A percentile compares a stretch with the other conserved stretches of the same genome.
phyloP scores from a whole-genome alignment of 1,140 invertebrate genomes.

The Drosophila mojavensis region DNA sequence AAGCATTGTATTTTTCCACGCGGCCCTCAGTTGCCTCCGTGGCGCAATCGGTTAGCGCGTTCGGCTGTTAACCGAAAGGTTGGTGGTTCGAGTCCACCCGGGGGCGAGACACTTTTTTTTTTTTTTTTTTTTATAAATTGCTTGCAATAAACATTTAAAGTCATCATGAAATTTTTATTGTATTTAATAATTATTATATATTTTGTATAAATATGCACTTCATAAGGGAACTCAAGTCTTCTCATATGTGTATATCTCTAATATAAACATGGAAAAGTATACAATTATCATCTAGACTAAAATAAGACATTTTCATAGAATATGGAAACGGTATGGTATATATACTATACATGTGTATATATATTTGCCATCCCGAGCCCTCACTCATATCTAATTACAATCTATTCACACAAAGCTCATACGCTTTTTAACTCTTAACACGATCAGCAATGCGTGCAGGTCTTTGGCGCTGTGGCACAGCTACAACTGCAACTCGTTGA shows the following conservation, averaged over 20 bases:
- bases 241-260: too few species aligned
- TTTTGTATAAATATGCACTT: too few species aligned
- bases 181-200: too few species aligned
- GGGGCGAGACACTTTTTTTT: conserved; percentile 80
- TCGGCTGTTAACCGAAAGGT: conserved; percentile 93
- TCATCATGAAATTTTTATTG: too few species aligned
- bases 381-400: conserved; percentile 8
- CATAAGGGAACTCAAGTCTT: too few species aligned
- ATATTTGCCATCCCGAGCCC: too few species aligned
- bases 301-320: too few species aligned
- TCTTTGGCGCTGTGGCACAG: conserved; percentile 1
- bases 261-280: too few species aligned
- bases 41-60: conserved; percentile 93
- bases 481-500: background rate
- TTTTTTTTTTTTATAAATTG: background rate
- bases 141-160: background rate
- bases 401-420: conserved; percentile 15
- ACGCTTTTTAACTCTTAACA: conserved; percentile 32
- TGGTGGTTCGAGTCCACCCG: conserved; percentile 94
- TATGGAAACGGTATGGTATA: too few species aligned
- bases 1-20: background rate
- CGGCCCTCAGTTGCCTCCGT: conserved; percentile 86
- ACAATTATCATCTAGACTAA: too few species aligned
- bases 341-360: too few species aligned
- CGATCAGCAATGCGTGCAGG: conserved; percentile 45